Conservation (phyloP, 53 echinoderm and acorn worm species). For the Apostichopus leukothele region DNA sequence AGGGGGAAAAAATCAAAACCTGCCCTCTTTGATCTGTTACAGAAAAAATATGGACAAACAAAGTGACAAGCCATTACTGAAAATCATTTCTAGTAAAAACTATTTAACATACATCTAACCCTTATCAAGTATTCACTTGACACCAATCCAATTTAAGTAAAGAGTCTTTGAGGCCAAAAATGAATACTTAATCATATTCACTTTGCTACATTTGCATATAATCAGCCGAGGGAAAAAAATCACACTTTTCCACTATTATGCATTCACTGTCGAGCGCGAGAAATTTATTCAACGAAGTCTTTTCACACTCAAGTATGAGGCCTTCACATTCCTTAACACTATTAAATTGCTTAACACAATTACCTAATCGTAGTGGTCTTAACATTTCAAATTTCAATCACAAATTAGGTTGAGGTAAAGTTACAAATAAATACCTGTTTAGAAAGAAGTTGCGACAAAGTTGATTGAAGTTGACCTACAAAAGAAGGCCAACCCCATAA, state of each 20-base stretch:
- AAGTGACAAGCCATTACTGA: too few species aligned
- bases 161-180: background rate
- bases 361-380: background rate
- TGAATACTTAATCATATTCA: background rate
- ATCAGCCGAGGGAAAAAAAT: background rate
- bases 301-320: background rate
- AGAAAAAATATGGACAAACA: too few species aligned
- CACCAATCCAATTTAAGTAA: background rate
- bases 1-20: too few species aligned
- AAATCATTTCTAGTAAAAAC: background rate
- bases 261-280: background rate
- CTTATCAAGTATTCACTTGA: background rate
- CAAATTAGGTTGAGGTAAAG: background rate
- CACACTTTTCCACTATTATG: background rate
- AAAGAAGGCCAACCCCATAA: background rate
- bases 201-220: background rate
- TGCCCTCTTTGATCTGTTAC: too few species aligned
- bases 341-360: constrained; percentile 14
- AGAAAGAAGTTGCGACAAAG: background rate
- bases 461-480: background rate
- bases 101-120: background rate
- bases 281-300: background rate
- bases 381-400: background rate
- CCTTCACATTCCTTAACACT: background rate
- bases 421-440: background rate